Base-by-base conservation (phyloP, 2,797 vertebrate genomes). In the Thamnophis elegans region DNA sequence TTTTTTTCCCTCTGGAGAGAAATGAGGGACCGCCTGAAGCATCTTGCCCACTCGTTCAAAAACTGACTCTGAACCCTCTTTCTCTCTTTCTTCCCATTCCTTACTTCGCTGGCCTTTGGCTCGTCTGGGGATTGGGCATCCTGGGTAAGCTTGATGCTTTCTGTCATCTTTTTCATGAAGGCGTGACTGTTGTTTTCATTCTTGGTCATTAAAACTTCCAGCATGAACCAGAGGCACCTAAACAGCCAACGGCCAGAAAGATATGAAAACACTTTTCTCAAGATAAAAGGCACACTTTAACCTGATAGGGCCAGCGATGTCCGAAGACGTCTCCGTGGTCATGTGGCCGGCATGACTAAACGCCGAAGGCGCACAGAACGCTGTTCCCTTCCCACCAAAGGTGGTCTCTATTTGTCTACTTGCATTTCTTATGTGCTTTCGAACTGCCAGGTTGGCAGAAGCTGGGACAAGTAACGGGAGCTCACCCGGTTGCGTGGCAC, bases 201-300 rank as follows among this genome's bases (percentile, higher is more conserved):
- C 97, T 99, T 99, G 82, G 99, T 99, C 99, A 99, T 99, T 97
- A 99, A 97, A 96, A 99, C 99, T 97, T 99, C 99, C 96, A 99
- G 97, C 99, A 99, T 99, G 97, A 99, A 99, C 99, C 99, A 99
- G 91, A 99, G 98, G 97, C 99, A 99, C 98, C 99, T 99, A 93
- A 95, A 85, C 22, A 95, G 42, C 94, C 92, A 94, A 59, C 91
- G 4, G 89, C 20, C 25, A 82, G 5, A 16, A 53, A 51, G 47
- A 47, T 25, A 88, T 11, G 26, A 28, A 36, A 58, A 13, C 25
- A 42, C 18, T 22, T 91, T 73, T 32, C 13, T 42, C 36, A 60
- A 92, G 10, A 86, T 25, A 51, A 26, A 88, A 58, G 18, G 54
- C 54, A 58, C n/a, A 14, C 1, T 78, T 91, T 36, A 26, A n/a